phyloP scores from a whole-genome alignment of 2,888 invertebrate genomes.

The Athalia rosae region DNA sequence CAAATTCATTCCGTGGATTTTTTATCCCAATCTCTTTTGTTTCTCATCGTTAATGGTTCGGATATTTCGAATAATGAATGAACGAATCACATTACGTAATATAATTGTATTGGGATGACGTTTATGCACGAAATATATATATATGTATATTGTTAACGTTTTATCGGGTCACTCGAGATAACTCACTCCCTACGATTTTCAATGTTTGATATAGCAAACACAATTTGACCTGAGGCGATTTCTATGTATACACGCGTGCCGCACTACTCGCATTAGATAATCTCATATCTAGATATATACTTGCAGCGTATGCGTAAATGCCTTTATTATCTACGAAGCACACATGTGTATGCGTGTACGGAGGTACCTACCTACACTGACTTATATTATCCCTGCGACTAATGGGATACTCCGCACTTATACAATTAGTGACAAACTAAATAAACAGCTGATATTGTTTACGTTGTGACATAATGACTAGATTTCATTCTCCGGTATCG shows the following conservation, averaged over 20 bases:
- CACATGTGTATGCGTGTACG: no score
- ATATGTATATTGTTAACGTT: no score
- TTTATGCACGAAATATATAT: not conserved
- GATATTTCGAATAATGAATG: no score
- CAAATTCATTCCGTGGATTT: not conserved
- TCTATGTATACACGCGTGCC: not conserved
- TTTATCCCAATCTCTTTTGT: no score
- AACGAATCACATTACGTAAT: not conserved
- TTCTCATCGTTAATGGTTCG: no score
- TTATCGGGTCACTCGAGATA: no score
- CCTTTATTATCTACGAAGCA: no score
- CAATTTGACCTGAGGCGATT: conserved; percentile 1
- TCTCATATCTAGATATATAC: no score
- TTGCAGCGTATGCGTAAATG: no score
- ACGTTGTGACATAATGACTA: not conserved
- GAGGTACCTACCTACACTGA: not conserved
- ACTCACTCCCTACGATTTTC: no score
- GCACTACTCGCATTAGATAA: no score
- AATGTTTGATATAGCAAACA: conserved; percentile 13
- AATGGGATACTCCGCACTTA: conserved; percentile 2
- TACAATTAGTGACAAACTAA: conserved; percentile 29
- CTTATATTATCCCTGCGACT: not conserved
- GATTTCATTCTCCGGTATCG: not conserved
- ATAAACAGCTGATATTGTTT: conserved; percentile 21
- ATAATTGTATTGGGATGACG: not conserved